phyloP scores from a whole-genome alignment of 2,113 vertebrate species.

The Phoxinus phoxinus region DNA sequence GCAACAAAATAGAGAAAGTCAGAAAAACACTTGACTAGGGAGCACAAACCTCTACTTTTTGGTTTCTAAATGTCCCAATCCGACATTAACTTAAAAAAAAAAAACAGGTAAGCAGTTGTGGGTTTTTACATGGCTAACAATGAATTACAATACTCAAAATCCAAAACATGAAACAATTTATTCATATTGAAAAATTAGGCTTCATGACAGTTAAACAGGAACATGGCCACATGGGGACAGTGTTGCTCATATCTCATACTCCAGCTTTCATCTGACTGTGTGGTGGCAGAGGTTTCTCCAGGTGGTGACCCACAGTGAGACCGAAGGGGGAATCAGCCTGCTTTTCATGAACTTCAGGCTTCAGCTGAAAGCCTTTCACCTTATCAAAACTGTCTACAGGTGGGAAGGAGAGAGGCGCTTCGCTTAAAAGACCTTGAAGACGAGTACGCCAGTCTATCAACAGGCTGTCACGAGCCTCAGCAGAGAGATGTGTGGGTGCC shows the following conservation, averaged over 20 bases:
- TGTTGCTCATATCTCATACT: constrained; percentile 39
- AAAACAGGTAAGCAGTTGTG: too few species aligned
- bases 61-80: too few species aligned
- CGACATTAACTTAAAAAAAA: too few species aligned
- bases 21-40: too few species aligned
- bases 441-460: constrained; percentile 63
- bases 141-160: background rate
- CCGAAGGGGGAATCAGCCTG: too few species aligned
- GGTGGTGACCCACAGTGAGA: too few species aligned
- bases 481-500: constrained; percentile 61
- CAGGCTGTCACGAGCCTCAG: constrained; percentile 65
- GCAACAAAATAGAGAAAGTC: too few species aligned
- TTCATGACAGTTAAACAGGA: background rate
- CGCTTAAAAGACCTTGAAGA: constrained; percentile 62
- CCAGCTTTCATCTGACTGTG: constrained; percentile 72
- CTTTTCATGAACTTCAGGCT: too few species aligned
- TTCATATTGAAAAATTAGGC: background rate
- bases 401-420: constrained; percentile 66
- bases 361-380: constrained; percentile 73
- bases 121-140: background rate
- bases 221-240: background rate
- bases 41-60: too few species aligned
- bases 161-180: background rate
- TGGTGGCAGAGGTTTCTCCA: too few species aligned
- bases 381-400: constrained; percentile 75